These are phyloP conservation scores for Lineus longissimus DNA, from an alignment of 1,140 invertebrate species.

Conservation along the genomic window DNA sequence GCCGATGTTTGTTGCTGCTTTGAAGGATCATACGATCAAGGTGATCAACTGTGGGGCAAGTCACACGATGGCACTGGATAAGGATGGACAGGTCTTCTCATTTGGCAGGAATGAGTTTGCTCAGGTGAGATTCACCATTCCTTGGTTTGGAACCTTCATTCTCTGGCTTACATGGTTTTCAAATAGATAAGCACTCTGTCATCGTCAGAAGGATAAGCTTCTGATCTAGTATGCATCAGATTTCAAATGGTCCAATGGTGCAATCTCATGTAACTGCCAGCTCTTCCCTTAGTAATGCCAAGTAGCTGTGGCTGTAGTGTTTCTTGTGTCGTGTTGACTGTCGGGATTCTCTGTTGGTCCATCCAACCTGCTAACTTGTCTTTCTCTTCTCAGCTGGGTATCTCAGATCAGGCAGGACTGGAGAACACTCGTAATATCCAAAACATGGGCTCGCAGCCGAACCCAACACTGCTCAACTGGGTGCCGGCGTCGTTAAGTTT, in stretches of 20 bases:
- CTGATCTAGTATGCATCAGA: too few relatives aligned
- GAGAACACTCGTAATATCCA: conserved; percentile 10
- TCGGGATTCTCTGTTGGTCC: too few relatives aligned
- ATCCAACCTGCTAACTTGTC: background rate
- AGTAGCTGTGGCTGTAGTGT: too few relatives aligned
- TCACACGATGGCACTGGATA: conserved; percentile 66
- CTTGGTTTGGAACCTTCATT: too few relatives aligned
- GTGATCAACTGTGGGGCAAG: conserved; percentile 66
- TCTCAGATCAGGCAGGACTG: background rate
- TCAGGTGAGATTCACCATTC: conserved; percentile 50
- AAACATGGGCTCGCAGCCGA: conserved; percentile 30
- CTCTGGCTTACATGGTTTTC: background rate
- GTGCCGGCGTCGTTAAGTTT: too few relatives aligned
- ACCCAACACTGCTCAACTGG: too few relatives aligned
- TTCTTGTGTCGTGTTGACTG: too few relatives aligned
- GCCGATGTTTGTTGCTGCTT: conserved; percentile 44
- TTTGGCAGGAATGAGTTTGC: conserved; percentile 65
- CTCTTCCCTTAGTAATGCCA: too few relatives aligned
- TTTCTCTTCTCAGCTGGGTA: background rate
- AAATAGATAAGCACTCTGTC: background rate
- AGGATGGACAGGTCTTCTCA: conserved; percentile 59
- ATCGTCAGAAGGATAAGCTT: background rate
- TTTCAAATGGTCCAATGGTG: too few relatives aligned
- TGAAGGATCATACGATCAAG: conserved; percentile 50
- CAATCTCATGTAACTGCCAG: too few relatives aligned